Base-by-base conservation (phyloP, 2,888 invertebrate species). In the Corbicula japonica region DNA sequence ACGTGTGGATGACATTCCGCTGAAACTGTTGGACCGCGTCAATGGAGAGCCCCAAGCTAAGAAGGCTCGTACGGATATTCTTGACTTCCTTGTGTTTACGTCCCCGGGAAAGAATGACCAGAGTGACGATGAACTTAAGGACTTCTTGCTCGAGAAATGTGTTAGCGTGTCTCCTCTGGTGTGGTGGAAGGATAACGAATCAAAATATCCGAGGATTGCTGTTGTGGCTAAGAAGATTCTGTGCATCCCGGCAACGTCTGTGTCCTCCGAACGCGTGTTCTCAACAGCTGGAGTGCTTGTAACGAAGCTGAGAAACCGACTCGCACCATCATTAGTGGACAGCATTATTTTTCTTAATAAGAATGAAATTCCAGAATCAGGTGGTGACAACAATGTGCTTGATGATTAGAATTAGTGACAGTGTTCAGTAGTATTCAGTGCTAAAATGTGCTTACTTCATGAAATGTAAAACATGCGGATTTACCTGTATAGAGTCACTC, bases 321-420 rank as follows among this genome's bases (percentile, higher is more conserved):
- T 69, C 46, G 26, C 44, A 44, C n/a, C 30, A 44, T 35, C 21
- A 23, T 18, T 48, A 26, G 72, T 44, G 18, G 63, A 72, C 21
- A 44, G 50, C 1, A 48, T 65, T 0, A 48, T 65, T 32, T 65
- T 65, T 18, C 65, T 65, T 3, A 65, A 65, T 23, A 65, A 50
- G 50, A 65, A 65, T 35, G 15, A 28, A 6, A 23, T 54, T 28
- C 28, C 26, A 28, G 28, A 26, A 26, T 8, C 12, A 10, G 12
- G 26, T 10, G 50, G 28, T 23, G 54, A 54, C 54, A 54, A 15
- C 3, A 3, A 52, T 2, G 52, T n/a, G n/a, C n/a, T n/a, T n/a
- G n/a, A n/a, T n/a, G n/a, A n/a, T n/a, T n/a, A n/a, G n/a, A n/a
- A n/a, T n/a, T n/a, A n/a, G n/a, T n/a, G n/a, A n/a, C n/a, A n/a